Evolutionary conservation across 2,797 vertebrate genomes (phyloP).

Genomic region (Pantherophis alleghaniensis): DNA sequence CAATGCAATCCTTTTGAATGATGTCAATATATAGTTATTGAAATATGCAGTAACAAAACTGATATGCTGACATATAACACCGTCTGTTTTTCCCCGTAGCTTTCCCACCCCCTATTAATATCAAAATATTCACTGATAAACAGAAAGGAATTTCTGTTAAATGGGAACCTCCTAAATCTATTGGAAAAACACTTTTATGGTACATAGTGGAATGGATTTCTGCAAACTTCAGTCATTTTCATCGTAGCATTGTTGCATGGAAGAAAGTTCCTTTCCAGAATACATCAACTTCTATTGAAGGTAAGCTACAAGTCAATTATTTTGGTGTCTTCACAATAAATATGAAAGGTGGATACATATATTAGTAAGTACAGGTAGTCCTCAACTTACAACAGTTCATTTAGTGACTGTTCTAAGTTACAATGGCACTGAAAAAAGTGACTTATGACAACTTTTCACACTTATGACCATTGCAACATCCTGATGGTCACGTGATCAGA

Average conservation of each 20-base stretch:
- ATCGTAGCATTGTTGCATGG: conserved; percentile 68
- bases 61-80: neutral
- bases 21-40: neutral
- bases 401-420: neutral
- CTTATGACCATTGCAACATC: neutral
- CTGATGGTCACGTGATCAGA: neutral
- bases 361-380: neutral
- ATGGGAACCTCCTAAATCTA: neutral
- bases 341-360: neutral
- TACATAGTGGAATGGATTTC: conserved; percentile 77
- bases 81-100: conserved; percentile 55
- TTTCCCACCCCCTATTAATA: conserved; percentile 52
- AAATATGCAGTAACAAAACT: neutral
- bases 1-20: neutral
- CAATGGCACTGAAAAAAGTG: neutral
- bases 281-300: conserved; percentile 65
- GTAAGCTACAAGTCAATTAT: conserved; percentile 50
- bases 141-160: conserved; percentile 59
- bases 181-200: conserved; percentile 42
- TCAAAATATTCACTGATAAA: conserved; percentile 34
- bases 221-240: neutral
- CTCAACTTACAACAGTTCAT: neutral
- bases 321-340: neutral
- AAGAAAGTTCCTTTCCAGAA: conserved; percentile 54
- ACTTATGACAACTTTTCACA: neutral